Conservation (phyloP, 2,113 vertebrate genomes). For the Perca flavescens region DNA sequence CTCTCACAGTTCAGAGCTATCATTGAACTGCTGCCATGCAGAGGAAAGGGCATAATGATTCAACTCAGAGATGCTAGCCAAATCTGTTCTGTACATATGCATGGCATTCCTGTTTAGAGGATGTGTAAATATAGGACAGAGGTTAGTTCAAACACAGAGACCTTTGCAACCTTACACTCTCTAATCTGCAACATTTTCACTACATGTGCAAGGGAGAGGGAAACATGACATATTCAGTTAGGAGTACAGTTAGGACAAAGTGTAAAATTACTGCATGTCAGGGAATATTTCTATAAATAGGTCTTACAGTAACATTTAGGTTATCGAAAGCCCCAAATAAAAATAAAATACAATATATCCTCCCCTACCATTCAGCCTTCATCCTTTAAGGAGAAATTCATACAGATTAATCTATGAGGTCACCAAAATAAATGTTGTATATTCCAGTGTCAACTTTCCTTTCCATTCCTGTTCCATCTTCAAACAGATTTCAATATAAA, state of each 20-base stretch:
- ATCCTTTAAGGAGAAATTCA: background rate
- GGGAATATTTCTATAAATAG: background rate
- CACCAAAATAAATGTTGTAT: background rate
- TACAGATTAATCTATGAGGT: background rate
- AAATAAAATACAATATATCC: background rate
- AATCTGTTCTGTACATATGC: constrained; percentile 85
- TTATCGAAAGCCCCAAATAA: background rate
- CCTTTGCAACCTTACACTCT: constrained; percentile 54
- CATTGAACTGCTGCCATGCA: constrained; percentile 74
- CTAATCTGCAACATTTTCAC: constrained; percentile 52
- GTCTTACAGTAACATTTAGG: background rate
- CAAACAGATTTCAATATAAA: constrained; percentile 40
- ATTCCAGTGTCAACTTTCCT: background rate
- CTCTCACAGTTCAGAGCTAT: constrained; percentile 40
- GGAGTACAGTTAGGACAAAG: background rate
- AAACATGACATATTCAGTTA: background rate
- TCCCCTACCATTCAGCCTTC: background rate
- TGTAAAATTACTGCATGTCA: background rate
- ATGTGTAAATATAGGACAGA: constrained; percentile 76
- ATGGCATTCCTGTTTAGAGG: constrained; percentile 77
- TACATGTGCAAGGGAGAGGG: background rate
- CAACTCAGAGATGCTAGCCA: constrained; percentile 68
- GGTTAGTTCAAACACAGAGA: constrained; percentile 73
- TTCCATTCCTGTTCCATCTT: background rate
- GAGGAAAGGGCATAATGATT: constrained; percentile 72